Evolutionary conservation across 2,113 vertebrate species (phyloP), one percentile per base, ranked within the genome.

Genomic region (Lepisosteus oculatus): DNA sequence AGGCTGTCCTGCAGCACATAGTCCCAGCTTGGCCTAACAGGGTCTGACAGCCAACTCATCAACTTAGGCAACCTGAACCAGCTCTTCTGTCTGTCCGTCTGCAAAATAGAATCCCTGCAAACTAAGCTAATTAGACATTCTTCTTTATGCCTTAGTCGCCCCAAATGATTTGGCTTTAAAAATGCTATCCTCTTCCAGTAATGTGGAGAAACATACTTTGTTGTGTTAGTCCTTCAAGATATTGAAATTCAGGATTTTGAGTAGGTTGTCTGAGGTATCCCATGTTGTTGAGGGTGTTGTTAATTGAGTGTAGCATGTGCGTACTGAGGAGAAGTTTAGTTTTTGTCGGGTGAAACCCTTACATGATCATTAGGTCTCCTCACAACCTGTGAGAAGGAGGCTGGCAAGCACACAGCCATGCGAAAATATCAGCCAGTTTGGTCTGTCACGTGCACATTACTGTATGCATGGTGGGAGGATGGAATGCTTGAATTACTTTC

Each of bases 401-500:
- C 29, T 29, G 29, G 29, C 29, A 29, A 51, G 2, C 47, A 51
- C 9, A 8, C 9, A 41, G 61, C 42, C 69, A 71, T 62, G 44
- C 9, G 61, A 55, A 71, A 51, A 64, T 64, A 41, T 51, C 9
- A 51, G 9, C 47, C 9, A 51, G 47, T 51, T 51, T 51, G 47
- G 47, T 51, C 9, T 51, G 5, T 6, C 47, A 9, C 9, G 47
- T 51, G 5, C 47, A 51, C 47, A 51, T 51, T 6, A 29, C 29
- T 29, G 29, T 29, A 51, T 51, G 9, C 2, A 51, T 42, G 44
- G 65, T 47, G 44, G 9, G 65, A 71, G 47, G 47, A 29, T 63
- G 63, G 72, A 67, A 72, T 64, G 65, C 43, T 7, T 3, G n/a
- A 8, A 59, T 61, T 47, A 61, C 59, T 61, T 65, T 71, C 8